Evolutionary conservation across 2,113 vertebrate species (phyloP), one percentile per base, ranked within the genome.

Genomic region (Oryzias curvinotus): DNA sequence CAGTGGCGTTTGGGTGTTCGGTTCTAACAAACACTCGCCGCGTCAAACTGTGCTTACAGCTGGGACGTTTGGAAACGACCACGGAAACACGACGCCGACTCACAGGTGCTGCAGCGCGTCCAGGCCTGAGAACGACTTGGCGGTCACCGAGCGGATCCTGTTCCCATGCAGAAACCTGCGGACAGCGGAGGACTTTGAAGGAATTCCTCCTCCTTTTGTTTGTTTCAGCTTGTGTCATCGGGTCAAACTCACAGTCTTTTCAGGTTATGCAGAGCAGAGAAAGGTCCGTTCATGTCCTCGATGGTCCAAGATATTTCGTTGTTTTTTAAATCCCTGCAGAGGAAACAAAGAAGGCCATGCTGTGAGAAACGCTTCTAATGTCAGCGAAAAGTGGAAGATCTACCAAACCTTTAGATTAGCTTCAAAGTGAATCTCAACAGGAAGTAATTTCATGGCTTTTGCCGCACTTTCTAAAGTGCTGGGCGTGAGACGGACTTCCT

Each of bases 271-370:
- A 99, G 78, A 0, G 94, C 95, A 78, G 96, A 98, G 79, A 98
- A 99, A 5, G 96, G 96, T 14, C 96, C 97, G n/a, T 95, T 99
- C 96, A 95, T 99, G 86, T 99, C 96, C 81, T 99, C 97, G 62
- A 98, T 97, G 55, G 97, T 95, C 96, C 96, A 99, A 15, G 96
- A 98, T 85, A 99, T 98, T 85, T 98, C 96, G 82, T 98, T 99
- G 73, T 94, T 94, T 84, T 94, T 95, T 63, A 98, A 90, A 83
- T 98, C 95, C 63, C 96, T 99, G 65, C 1, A 23, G 7, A 65
- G 64, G 63, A 83, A 51, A 61, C 50, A 84, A 64, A 77, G 53
- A 47, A 23, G 64, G 77, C 42, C 59, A 5, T 46, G 13, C 19
- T 15, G 68, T 85, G 66, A 85, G 50, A 75, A 74, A 79, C 43